Base-by-base conservation (phyloP, 2,888 invertebrate species). In the Philonicus albiceps region DNA sequence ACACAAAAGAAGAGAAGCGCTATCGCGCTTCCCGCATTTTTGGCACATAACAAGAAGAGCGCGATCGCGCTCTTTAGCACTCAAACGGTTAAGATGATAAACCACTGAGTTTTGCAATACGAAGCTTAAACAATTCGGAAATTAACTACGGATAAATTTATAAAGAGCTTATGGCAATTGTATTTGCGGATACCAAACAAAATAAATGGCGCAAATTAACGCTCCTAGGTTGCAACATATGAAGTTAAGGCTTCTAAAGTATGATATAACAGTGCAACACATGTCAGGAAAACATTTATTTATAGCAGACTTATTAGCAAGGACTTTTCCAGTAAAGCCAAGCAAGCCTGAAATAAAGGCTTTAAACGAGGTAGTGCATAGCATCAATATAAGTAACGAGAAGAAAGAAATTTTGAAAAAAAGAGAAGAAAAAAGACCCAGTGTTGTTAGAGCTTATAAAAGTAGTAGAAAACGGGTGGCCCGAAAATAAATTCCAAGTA, bases 231-330 rank as follows among this genome's bases (percentile, higher is more conserved):
- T 40, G 37, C 37, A 40, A 40, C 37, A 11, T 40, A 40, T 40
- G 37, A 40, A 40, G 11, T 40, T 40, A 40, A 40, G 37, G 37
- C 37, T 40, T 11, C 11, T 40, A 40, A 40, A 40, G 37, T 40
- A 40, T 40, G 37, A 40, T 8, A 40, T 40, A 40, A 40, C 6
- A 40, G 27, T 89, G 31, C 72, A 80, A 37, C 88, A 88, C 72
- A 40, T 87, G 8, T 89, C 89, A 8, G 89, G 40, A 40, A 87
- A 73, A 88, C 88, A 87, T 88, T 43, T 87, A 87, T 88, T 34
- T 88, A 34, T 8, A 34, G 7, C 88, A 40, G 89, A 89, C 81
- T 72, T 87, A 76, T 16, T 86, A 55, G 74, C 88, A 76, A 40
- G 85, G 72, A 53, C 76, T 27, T 74, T 34, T 37, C 11, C 81